Base-by-base conservation (phyloP, 2,797 vertebrate genomes). In the Aselliscus stoliczkanus region DNA sequence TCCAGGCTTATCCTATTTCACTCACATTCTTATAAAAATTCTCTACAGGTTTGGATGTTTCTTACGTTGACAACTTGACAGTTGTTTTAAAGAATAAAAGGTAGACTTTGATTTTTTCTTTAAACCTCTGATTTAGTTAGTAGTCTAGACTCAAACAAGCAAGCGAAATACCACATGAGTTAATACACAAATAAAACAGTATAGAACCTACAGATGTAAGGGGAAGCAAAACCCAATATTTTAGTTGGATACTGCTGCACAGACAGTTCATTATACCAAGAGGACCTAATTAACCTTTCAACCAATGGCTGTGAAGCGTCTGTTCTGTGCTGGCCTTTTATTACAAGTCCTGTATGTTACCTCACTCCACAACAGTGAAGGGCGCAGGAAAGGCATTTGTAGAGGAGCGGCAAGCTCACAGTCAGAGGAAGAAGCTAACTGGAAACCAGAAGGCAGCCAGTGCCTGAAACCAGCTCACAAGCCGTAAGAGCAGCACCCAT, bases 121-220 rank as follows among this genome's bases (percentile, higher is more conserved):
- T 4, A 87, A 11, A 87, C 44, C 23, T 75, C 56, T 94, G n/a
- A 92, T 84, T 96, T 82, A 89, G 83, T 96, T 82, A 89, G 83
- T 42, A n/a, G 70, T 79, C 69, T 83, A 37, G 50, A 86, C 81
- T 65, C 77, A 87, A 69, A 89, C n/a, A 81, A 92, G 86, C 42
- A 69, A 91, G 50, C 69, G 81, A 96, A 70, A 92, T 11, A 54
- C 31, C 7, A 50, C 39, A 73, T 21, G 72, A 95, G 62, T 80
- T 60, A 77, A 65, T 44, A 92, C 2, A 44, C 70, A 94, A 84
- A n/a, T 39, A 93, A 72, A 83, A 72, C 15, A 56, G 39, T n/a
- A 88, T 20, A 44, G 65, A 62, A 69, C 77, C 58, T 62, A 88
- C 7, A 94, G 50, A 72, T 79, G 21, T 89, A 70, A 42, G 13